Conservation (phyloP, 2,888 invertebrate species). For the Zaprionus lineosus region DNA sequence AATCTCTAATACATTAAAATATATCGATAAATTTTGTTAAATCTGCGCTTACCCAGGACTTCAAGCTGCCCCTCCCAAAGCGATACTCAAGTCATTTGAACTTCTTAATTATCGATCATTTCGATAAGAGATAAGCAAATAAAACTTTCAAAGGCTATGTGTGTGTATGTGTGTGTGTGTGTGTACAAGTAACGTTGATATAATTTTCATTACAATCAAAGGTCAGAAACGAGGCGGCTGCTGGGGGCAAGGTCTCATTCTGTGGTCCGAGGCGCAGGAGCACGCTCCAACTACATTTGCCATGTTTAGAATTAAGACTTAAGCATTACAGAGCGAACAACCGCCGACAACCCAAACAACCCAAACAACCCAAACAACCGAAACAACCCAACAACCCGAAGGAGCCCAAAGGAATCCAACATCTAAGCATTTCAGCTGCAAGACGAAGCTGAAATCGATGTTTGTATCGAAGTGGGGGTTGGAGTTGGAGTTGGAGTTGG, state of each 20-base stretch:
- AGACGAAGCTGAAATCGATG: slow-evolving; percentile 19
- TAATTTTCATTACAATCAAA: slow-evolving; percentile 63
- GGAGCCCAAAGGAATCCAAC: slow-evolving; percentile 29
- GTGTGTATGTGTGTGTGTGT: no score
- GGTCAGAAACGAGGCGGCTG: slow-evolving; percentile 52
- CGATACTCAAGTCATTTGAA: no score
- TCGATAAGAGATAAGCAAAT: no score
- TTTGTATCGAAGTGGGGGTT: slow-evolving; percentile 11
- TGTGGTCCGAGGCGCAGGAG: slow-evolving; percentile 54
- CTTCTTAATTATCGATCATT: no score
- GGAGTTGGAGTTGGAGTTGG: slow-evolving; percentile 1
- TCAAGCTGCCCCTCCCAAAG: no score
- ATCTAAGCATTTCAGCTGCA: slow-evolving; percentile 47
- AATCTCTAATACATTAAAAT: no score
- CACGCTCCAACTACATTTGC: slow-evolving; percentile 76
- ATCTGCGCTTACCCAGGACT: no score
- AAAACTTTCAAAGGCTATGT: no score
- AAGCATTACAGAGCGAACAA: slow-evolving; percentile 34
- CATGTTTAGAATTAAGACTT: slow-evolving; percentile 77
- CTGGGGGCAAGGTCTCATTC: slow-evolving; percentile 66
- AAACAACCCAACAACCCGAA: slow-evolving; percentile 38
- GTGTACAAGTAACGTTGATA: slow-evolving; percentile 26
- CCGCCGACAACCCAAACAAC: slow-evolving; percentile 16
- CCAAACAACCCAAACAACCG: slow-evolving; percentile 28
- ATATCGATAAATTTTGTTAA: no score